phyloP scores from a whole-genome alignment of 2,797 vertebrate species.

The Lacerta bilineata region DNA sequence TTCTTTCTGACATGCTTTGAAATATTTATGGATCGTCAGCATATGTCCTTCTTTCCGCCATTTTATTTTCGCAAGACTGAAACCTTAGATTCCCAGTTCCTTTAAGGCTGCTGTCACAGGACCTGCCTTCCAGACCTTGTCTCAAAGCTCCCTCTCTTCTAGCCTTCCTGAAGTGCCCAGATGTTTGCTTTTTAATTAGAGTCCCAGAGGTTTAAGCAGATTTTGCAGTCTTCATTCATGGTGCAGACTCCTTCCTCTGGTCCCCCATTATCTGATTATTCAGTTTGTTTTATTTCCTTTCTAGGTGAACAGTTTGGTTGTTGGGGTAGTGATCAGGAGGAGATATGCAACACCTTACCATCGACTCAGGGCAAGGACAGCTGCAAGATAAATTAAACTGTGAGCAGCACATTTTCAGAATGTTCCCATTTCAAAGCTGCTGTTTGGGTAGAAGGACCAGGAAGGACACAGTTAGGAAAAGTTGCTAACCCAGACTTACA shows the following conservation, averaged over 20 bases:
- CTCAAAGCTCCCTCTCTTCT: not conserved
- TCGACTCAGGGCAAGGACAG: not conserved
- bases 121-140: not conserved
- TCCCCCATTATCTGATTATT: not conserved
- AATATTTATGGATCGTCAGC: constrained; percentile 25
- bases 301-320: not conserved
- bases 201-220: not conserved
- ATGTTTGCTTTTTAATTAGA: not conserved
- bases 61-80: constrained; percentile 4
- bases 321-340: not conserved
- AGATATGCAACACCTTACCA: not conserved
- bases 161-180: not conserved
- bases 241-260: not conserved
- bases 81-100: not conserved
- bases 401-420: not conserved
- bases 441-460: not conserved
- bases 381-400: not conserved
- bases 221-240: not conserved
- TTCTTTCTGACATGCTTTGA: constrained; percentile 20
- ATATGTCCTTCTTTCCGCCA: not conserved
- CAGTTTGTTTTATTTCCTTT: not conserved
- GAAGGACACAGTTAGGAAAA: not conserved
- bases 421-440: not conserved
- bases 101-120: not conserved
- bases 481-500: not conserved